Evolutionary conservation across 2,113 vertebrate genomes (phyloP).

Genomic region (Porphyrio hochstetteri): DNA sequence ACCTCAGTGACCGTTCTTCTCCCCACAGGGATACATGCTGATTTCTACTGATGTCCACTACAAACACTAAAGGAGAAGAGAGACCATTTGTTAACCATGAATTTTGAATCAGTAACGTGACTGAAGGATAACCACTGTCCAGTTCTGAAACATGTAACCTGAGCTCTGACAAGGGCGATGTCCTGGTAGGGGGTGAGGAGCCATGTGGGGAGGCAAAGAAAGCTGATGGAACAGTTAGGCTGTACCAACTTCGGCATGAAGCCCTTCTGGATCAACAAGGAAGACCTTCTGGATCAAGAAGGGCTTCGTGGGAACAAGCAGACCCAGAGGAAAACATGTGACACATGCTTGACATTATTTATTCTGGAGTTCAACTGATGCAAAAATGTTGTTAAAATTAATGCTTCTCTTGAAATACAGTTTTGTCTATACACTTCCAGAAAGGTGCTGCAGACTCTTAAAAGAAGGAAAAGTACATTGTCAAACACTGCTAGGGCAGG

Average conservation of each 20-base stretch:
- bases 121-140: neutral
- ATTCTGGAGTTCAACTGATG: neutral
- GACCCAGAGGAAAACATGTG: neutral
- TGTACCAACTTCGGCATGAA: too few relatives aligned
- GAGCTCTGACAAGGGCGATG: neutral
- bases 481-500: neutral
- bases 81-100: neutral
- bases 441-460: neutral
- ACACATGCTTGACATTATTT: neutral
- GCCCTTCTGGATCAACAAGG: too few relatives aligned
- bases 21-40: slow-evolving; percentile 65
- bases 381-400: neutral
- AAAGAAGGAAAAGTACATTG: neutral
- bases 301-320: neutral
- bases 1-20: neutral
- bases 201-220: neutral
- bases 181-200: neutral
- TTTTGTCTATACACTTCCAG: slow-evolving; percentile 16
- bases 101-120: neutral
- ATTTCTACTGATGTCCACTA: slow-evolving; percentile 69
- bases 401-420: slow-evolving; percentile 54
- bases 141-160: neutral
- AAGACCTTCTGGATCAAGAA: too few relatives aligned
- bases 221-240: neutral
- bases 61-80: slow-evolving; percentile 35